Base-by-base conservation (phyloP, 2,797 vertebrate genomes). In the Cryptoprocta ferox region DNA sequence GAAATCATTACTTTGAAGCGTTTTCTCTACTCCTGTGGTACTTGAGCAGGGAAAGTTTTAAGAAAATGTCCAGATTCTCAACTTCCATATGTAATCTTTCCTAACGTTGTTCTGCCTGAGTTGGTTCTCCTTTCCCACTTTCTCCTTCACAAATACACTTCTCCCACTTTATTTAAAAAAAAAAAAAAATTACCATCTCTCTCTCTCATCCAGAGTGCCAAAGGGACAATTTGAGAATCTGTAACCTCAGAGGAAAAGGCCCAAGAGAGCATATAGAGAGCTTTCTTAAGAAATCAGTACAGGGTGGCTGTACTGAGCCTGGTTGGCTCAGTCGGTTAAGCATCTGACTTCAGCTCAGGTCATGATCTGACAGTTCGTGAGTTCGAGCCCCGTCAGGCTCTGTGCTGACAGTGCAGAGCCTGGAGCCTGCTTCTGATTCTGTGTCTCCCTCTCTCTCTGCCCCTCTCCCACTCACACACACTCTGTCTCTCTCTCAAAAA, bases 61-160 rank as follows among this genome's bases (percentile, higher is more conserved):
- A 91, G 14, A 91, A 53, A 94, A 66, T 71, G 48, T 79, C 28
- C 35, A 94, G n/a, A 92, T 71, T 80, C 21, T 90, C 61, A 94
- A 75, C 53, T 96, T 96, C 21, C 65, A 61, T 86, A 93, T 75
- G 45, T 89, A 91, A 68, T 91, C 81, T 79, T 95, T 92, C 53
- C 61, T 93, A 96, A 94, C 63, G 83, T 12, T 50, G 18, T 82
- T 61, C n/a, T 86, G 2, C 65, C 24, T 94, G 48, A 92, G 9
- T 88, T 85, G 63, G 56, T 73, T 92, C 39, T 94, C 48, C 61
- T 92, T 95, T 78, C 73, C 32, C 16, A 83, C 24, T 68, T n/a
- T 59, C 65, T 95, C 63, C 83, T 76, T 80, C 42, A 96, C 71
- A 95, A 81, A 76, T 53, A 90, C 1, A 45, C 15, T 97, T 96